A percentile compares a stretch with the other conserved stretches of the same genome.
Conservation (phyloP, 1,140 invertebrate species). For the Pseudomyrmex cubaensis region DNA sequence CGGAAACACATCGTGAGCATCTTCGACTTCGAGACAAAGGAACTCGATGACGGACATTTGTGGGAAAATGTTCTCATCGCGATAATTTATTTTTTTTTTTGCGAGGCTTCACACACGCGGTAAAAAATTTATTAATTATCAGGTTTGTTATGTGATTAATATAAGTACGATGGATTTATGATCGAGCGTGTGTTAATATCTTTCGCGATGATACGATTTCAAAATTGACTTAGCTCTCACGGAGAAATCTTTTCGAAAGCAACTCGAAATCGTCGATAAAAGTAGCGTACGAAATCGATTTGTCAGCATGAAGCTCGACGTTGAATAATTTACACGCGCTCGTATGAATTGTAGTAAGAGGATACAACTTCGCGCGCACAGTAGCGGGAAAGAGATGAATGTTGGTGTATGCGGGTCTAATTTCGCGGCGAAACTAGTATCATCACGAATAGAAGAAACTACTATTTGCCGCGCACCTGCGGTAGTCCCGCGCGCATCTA, state of each 20-base stretch:
- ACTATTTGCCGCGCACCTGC: slow-evolving; percentile 12
- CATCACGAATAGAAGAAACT: slow-evolving; percentile 14
- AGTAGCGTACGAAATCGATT: slow-evolving; percentile 17
- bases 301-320: background rate
- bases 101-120: too few species aligned
- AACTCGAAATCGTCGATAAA: background rate
- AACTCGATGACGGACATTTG: background rate
- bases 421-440: slow-evolving; percentile 12
- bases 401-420: background rate
- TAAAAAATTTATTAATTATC: background rate
- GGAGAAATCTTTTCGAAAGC: background rate
- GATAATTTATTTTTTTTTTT: background rate
- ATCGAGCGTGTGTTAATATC: too few species aligned
- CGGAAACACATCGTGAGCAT: background rate
- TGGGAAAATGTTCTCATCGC: background rate
- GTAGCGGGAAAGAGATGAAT: background rate
- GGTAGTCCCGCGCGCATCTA: slow-evolving; percentile 8
- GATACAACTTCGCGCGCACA: too few species aligned
- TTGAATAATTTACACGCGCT: background rate
- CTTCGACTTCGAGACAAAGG: background rate
- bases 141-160: too few species aligned
- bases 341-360: background rate
- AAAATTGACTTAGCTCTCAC: too few species aligned
- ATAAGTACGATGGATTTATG: too few species aligned
- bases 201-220: too few species aligned